Conservation (phyloP, 2,797 vertebrate species). For the Taeniopygia guttata region DNA sequence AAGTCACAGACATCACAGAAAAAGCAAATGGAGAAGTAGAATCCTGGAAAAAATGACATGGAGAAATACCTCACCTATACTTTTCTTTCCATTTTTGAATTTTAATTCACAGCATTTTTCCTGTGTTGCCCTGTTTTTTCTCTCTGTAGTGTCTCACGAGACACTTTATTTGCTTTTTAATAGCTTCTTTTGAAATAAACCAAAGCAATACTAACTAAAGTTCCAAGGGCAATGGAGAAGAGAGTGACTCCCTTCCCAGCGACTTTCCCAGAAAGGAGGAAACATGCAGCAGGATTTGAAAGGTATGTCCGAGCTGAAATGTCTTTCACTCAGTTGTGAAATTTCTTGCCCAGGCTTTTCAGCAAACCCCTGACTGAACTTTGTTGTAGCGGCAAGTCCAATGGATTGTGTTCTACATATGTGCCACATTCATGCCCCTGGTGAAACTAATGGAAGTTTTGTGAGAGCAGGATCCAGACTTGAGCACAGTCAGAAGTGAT, state of each 20-base stretch:
- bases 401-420: not conserved
- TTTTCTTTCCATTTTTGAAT: conserved; percentile 59
- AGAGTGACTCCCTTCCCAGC: conserved; percentile 60
- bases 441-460: not conserved
- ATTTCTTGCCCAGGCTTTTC: conserved; percentile 44
- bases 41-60: conserved; percentile 55
- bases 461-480: not conserved
- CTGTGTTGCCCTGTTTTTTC: conserved; percentile 56
- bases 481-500: not conserved
- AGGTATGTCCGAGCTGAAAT: conserved; percentile 75
- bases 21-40: conserved; percentile 46
- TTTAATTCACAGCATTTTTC: conserved; percentile 67
- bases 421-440: not conserved
- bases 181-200: conserved; percentile 79
- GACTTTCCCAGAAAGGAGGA: conserved; percentile 65
- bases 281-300: conserved; percentile 62
- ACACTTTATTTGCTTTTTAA: conserved; percentile 78
- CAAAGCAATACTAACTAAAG: conserved; percentile 79
- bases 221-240: conserved; percentile 75
- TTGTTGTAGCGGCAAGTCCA: not conserved
- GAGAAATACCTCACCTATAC: conserved; percentile 65
- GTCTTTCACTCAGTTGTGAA: conserved; percentile 37
- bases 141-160: conserved; percentile 68
- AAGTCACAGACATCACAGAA: conserved; percentile 38
- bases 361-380: not conserved